Evolutionary conservation across 2,797 vertebrate genomes (phyloP).

Genomic region (Onychomys leucogaster): DNA sequence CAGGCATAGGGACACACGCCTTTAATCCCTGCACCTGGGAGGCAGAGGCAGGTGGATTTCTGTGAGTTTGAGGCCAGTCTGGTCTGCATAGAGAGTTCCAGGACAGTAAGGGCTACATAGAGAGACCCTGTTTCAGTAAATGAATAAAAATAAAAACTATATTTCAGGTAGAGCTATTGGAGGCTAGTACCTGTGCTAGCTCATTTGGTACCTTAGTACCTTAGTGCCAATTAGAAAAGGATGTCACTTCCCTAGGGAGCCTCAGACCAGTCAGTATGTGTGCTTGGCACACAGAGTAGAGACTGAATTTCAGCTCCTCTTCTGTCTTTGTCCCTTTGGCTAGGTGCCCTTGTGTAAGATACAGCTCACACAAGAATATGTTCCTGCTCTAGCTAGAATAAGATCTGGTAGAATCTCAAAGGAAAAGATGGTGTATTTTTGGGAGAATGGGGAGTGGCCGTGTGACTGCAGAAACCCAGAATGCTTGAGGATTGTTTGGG

Average conservation of each 20-base stretch:
- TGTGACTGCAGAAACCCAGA: background rate
- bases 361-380: background rate
- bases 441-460: background rate
- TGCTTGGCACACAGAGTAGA: constrained; percentile 3
- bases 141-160: background rate
- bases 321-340: background rate
- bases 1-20: background rate
- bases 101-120: background rate
- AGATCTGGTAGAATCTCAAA: background rate
- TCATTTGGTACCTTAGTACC: background rate
- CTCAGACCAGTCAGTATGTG: background rate
- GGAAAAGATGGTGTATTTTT: background rate
- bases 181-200: background rate
- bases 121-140: background rate
- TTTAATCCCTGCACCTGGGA: background rate
- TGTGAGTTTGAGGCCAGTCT: background rate
- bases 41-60: background rate
- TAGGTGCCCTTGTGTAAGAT: background rate
- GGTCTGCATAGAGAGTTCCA: background rate
- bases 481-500: constrained; percentile 2
- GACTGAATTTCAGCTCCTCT: constrained; percentile 7
- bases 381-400: constrained; percentile 38
- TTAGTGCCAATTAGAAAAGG: constrained; percentile 34
- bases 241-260: background rate
- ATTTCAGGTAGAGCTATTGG: background rate